phyloP scores from a whole-genome alignment of 2,113 vertebrate genomes.

The Silurus asotus region DNA sequence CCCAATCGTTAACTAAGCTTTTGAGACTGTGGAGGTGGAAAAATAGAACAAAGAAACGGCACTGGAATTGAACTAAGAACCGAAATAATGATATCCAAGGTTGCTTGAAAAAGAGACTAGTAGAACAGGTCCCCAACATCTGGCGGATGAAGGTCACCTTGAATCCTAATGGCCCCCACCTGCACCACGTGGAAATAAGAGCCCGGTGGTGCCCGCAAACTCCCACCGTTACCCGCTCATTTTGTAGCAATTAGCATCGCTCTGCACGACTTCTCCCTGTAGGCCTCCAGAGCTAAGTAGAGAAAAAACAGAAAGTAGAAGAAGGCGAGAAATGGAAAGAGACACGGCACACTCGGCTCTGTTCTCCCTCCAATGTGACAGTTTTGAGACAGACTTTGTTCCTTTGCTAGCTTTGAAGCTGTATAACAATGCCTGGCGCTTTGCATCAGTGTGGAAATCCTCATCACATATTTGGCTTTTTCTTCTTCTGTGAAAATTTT shows the following conservation, averaged over 20 bases:
- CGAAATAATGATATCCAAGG: constrained; percentile 5
- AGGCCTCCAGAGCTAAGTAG: constrained; percentile 5
- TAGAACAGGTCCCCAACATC: background rate
- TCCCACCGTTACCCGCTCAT: constrained; percentile 37
- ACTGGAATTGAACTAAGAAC: background rate
- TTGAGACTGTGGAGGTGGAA: background rate
- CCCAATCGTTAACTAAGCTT: background rate
- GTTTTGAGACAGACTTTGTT: constrained; percentile 28
- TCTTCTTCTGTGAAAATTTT: background rate
- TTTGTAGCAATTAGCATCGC: constrained; percentile 51
- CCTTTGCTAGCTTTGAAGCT: constrained; percentile 79
- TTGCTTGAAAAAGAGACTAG: background rate
- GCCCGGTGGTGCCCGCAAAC: constrained; percentile 1
- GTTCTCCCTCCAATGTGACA: constrained; percentile 28
- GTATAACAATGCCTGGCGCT: constrained; percentile 85
- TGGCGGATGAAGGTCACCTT: constrained; percentile 38
- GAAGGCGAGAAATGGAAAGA: background rate
- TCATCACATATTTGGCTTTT: constrained; percentile 58
- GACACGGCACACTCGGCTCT: constrained; percentile 6
- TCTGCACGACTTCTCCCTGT: constrained; percentile 44
- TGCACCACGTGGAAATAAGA: constrained; percentile 16
- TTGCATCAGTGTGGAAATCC: constrained; percentile 86
- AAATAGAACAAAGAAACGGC: background rate
- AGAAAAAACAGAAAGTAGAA: constrained; percentile 11
- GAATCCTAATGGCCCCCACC: background rate